phyloP scores from a whole-genome alignment of 1,140 invertebrate genomes.

The Drosophila obscura region DNA sequence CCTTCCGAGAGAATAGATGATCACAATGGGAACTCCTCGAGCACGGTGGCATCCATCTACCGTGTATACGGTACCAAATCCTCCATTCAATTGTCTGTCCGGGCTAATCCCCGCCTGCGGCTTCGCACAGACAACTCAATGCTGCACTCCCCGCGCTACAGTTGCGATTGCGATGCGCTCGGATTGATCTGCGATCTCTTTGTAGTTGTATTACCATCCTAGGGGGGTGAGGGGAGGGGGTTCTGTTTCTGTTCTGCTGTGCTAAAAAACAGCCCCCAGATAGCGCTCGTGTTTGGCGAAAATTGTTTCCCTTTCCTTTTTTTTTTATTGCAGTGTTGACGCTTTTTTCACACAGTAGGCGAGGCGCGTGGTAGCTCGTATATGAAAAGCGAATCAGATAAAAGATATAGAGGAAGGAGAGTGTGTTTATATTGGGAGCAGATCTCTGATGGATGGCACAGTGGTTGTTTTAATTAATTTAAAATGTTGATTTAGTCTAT shows the following conservation, averaged over 20 bases:
- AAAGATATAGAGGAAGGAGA: constrained; percentile 54
- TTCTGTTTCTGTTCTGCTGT: constrained; percentile 18
- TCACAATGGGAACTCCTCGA: constrained; percentile 59
- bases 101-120: constrained; percentile 72
- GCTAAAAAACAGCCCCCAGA: constrained; percentile 67
- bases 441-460: constrained; percentile 38
- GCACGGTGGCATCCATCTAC: constrained; percentile 68
- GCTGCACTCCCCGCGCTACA: constrained; percentile 54
- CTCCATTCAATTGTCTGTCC: constrained; percentile 51
- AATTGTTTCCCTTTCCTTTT: constrained; percentile 14
- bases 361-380: constrained; percentile 59
- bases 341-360: constrained; percentile 65
- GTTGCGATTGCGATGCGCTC: constrained; percentile 59
- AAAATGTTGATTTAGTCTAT: not conserved
- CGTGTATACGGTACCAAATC: not conserved
- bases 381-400: constrained; percentile 62
- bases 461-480: constrained; percentile 26
- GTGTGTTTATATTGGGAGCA: constrained; percentile 69
- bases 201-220: constrained; percentile 37
- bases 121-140: constrained; percentile 62
- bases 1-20: constrained; percentile 48
- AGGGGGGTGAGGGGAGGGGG: not conserved
- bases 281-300: constrained; percentile 30
- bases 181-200: constrained; percentile 61
- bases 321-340: constrained; percentile 65